These are phyloP conservation scores for Aricia agestis DNA, from an alignment of 1,140 invertebrate genomes.

Conservation along the genomic window DNA sequence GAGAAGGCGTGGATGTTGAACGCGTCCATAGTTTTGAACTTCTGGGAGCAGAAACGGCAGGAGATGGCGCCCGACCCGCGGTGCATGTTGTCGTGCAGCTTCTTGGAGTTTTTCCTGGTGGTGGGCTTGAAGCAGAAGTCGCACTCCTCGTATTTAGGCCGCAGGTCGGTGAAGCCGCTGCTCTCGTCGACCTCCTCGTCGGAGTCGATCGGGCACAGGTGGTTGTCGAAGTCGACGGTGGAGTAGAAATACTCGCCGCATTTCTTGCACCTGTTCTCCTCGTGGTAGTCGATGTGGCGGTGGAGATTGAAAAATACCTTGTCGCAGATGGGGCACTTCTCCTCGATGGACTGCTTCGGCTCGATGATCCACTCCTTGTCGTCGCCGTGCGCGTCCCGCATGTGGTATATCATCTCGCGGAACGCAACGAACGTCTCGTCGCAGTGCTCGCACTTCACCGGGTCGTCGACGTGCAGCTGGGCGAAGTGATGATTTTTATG, in stretches of 20 bases:
- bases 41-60: constrained; percentile 65
- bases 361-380: constrained; percentile 65
- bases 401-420: constrained; percentile 66
- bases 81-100: constrained; percentile 56
- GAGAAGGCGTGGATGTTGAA: constrained; percentile 72
- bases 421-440: constrained; percentile 68
- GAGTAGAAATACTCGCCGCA: constrained; percentile 71
- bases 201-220: constrained; percentile 66
- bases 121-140: constrained; percentile 70
- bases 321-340: constrained; percentile 66
- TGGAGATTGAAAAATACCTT: constrained; percentile 69
- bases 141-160: constrained; percentile 63
- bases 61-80: constrained; percentile 62
- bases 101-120: constrained; percentile 52
- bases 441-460: constrained; percentile 68
- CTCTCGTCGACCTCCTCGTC: constrained; percentile 50
- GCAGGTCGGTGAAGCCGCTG: constrained; percentile 27
- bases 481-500: constrained; percentile 68
- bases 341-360: constrained; percentile 60
- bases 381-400: constrained; percentile 62
- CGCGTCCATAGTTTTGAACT: constrained; percentile 68
- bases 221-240: constrained; percentile 54
- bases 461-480: constrained; percentile 61
- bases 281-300: constrained; percentile 67
- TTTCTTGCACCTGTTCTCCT: constrained; percentile 71